These are phyloP conservation scores for Mycteria americana DNA, from an alignment of 2,797 vertebrate genomes.

Conservation along the genomic window DNA sequence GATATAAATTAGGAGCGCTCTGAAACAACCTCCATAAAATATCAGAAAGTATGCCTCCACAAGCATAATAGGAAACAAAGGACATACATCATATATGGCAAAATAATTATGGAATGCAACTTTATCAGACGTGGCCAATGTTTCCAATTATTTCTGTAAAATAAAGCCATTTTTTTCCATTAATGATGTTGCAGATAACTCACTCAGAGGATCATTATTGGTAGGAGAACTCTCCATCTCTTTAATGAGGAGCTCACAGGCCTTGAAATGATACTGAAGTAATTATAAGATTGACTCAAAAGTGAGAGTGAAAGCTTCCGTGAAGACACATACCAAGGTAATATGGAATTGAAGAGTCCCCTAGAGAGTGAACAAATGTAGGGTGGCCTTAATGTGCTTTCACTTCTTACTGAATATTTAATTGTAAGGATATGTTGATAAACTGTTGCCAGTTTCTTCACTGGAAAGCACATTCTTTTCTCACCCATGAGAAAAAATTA, in stretches of 20 bases:
- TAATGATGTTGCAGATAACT: conserved; percentile 47
- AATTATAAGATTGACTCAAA: conserved; percentile 37
- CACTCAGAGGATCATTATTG: conserved; percentile 40
- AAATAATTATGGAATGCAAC: conserved; percentile 57
- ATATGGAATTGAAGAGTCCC: neutral
- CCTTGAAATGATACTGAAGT: conserved; percentile 32
- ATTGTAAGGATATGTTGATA: neutral
- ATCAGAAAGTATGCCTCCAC: neutral
- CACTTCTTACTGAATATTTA: conserved; percentile 18
- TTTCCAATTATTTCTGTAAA: conserved; percentile 63
- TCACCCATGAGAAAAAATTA: neutral
- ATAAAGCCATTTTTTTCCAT: conserved; percentile 50
- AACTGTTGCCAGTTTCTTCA: neutral
- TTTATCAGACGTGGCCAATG: conserved; percentile 52
- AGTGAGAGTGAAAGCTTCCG: neutral
- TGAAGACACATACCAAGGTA: neutral
- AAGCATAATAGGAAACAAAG: conserved; percentile 14
- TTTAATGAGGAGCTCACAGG: conserved; percentile 36
- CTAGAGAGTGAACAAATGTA: neutral
- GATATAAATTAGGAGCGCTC: conserved; percentile 7
- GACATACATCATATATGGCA: conserved; percentile 29
- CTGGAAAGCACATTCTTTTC: neutral
- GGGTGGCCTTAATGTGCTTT: neutral
- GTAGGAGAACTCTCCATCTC: conserved; percentile 37
- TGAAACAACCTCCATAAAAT: conserved; percentile 23